These are phyloP conservation scores for Felis catus DNA, from an alignment of 2,113 vertebrate genomes.

Conservation along the genomic window F.catus_Fca126_mat1.0 CM031417.1:92439501-92440000, in stretches of 20 bases:
- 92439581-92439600: neutral
- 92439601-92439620: neutral
- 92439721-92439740: neutral
- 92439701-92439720: neutral
- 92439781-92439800: neutral
- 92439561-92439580: neutral
- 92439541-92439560: neutral
- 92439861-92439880: neutral
- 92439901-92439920: neutral
- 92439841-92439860: neutral
- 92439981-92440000: neutral
- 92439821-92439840: neutral
- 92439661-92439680: neutral
- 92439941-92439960: neutral
- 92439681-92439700: neutral
- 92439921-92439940: neutral
- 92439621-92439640: neutral
- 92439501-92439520: neutral
- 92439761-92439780: neutral
- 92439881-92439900: neutral
- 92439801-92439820: neutral
- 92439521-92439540: neutral
- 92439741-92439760: neutral
- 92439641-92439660: neutral
- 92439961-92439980: neutral